Evolutionary conservation across 64 coral and sea anemone genomes (phyloP), one percentile per base, ranked within the genome.

Genomic region (Actinia equina): DNA sequence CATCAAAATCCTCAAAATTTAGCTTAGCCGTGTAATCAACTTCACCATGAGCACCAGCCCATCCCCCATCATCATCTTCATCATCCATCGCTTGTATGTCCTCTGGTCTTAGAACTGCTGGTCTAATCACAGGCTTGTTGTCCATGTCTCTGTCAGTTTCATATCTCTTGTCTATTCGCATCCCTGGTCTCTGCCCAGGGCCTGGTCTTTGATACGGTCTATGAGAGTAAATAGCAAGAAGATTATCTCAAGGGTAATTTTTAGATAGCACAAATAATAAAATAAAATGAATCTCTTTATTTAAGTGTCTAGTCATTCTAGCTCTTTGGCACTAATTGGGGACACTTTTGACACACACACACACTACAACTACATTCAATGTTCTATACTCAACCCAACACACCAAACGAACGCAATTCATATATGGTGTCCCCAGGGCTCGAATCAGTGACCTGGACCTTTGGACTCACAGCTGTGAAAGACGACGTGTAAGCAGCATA

Each of bases 51-150:
- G 93, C 97, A 65, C 93, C 93, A 86, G 97, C 97, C 97, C 97
- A 99, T n/a, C 97, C 97, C 20, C 97, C 97, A 86, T 99, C 97
- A 92, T 99, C 97, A 52, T 92, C 97, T 82, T 99, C 97, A 67
- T 99, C 97, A 69, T 95, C 88, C 83, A 99, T 88, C 69, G 97
- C 97, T 85, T 94, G 90, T 71, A 99, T 99, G 49, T 99, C 97
- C 78, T 95, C 93, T 54, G 93, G 83, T 83, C 94, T 88, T 14
- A 99, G 80, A 45, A 99, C 89, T 41, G 88, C 85, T 41, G 93
- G 91, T 43, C 97, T 89, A 45, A 86, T 84, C 85, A 86, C 85
- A 27, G 89, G 89, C 55, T 87, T 87, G 18, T 88, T 43, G 5
- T 95, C 89, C 8, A 74, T 74, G 1, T 61, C 88, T 58, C 91